Conservation (phyloP, 2,113 vertebrate species). For the Solea solea region DNA sequence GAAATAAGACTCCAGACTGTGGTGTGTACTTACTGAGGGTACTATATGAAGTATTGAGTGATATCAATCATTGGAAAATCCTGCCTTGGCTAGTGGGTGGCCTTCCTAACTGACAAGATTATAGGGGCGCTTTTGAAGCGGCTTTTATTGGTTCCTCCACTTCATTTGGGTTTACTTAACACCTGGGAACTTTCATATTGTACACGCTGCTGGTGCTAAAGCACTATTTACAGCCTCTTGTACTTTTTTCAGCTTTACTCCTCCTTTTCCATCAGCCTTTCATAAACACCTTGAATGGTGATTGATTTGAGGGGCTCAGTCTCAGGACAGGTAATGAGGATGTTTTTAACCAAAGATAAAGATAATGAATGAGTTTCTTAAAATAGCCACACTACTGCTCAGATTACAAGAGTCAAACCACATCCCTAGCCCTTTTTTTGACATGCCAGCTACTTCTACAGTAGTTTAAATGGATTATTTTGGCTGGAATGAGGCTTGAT, state of each 20-base stretch:
- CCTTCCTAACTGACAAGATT: slow-evolving; percentile 77
- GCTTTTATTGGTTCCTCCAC: slow-evolving; percentile 72
- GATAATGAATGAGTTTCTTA: slow-evolving; percentile 49
- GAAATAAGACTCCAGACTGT: slow-evolving; percentile 58
- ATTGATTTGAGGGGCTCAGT: slow-evolving; percentile 52
- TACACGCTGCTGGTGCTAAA: slow-evolving; percentile 48
- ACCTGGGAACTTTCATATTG: slow-evolving; percentile 63
- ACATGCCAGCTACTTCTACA: slow-evolving; percentile 13
- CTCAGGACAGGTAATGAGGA: slow-evolving; percentile 19
- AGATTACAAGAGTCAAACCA: background rate
- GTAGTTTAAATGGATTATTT: slow-evolving; percentile 53
- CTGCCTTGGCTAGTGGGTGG: slow-evolving; percentile 57
- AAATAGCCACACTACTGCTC: slow-evolving; percentile 26
- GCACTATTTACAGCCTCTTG: slow-evolving; percentile 62
- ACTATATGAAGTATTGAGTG: slow-evolving; percentile 64
- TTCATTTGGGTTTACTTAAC: slow-evolving; percentile 78
- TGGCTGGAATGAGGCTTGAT: slow-evolving; percentile 55
- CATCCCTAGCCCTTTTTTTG: slow-evolving; percentile 31
- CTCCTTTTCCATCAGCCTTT: slow-evolving; percentile 33
- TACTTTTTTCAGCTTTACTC: slow-evolving; percentile 25
- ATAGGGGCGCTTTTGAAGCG: slow-evolving; percentile 67
- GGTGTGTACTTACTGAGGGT: slow-evolving; percentile 50
- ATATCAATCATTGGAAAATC: slow-evolving; percentile 73
- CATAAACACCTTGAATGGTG: slow-evolving; percentile 53
- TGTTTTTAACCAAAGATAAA: slow-evolving; percentile 30